Evolutionary conservation across 1,140 invertebrate genomes (phyloP), one percentile per base, ranked within the genome.

Genomic region (Holcopasites calliopsidis): DNA sequence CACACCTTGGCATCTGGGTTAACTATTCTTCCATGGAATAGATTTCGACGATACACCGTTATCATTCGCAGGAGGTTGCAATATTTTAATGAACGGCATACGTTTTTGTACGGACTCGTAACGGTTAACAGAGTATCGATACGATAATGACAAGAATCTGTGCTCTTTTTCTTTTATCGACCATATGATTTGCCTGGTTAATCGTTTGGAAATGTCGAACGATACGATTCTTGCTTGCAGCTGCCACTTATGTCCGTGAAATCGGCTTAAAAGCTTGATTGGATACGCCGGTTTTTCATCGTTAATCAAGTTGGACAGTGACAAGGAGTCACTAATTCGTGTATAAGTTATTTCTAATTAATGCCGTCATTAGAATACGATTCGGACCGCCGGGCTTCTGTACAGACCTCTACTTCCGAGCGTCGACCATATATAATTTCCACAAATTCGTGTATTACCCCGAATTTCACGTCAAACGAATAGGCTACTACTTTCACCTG

Each of bases 1-100:
- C 42, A n/a, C n/a, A n/a, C n/a, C n/a, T n/a, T n/a, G n/a, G 31
- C 47, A 75, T 70, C 42, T 50, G 21, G 58, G 60, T 71, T 76
- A 79, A 79, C 77, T 31, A 40, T 28, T 55, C 23, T 26, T n/a
- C 16, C 49, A n/a, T 11, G 64, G 23, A 35, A 50, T 40, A 62
- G 47, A 28, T 35, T 68, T 75, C 35, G 42, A 26, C 21, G 28
- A 3, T 54, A 38, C 54, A 76, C 57, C 64, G 49, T 57, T 76
- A 57, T 26, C 31, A 16, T 4, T 11, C 23, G 35, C 18, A 11
- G 16, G 6, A 10, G 21, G 31, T n/a, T 49, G 42, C 21, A 61
- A 71, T 10, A n/a, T 61, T 71, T 71, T 60, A n/a, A 61, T n/a
- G 31, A 49, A 61, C 42, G 16, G 21, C 35, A 10, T 40, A 1